phyloP scores from a whole-genome alignment of 1,140 invertebrate genomes.

The Plectrocnemia conspersa region DNA sequence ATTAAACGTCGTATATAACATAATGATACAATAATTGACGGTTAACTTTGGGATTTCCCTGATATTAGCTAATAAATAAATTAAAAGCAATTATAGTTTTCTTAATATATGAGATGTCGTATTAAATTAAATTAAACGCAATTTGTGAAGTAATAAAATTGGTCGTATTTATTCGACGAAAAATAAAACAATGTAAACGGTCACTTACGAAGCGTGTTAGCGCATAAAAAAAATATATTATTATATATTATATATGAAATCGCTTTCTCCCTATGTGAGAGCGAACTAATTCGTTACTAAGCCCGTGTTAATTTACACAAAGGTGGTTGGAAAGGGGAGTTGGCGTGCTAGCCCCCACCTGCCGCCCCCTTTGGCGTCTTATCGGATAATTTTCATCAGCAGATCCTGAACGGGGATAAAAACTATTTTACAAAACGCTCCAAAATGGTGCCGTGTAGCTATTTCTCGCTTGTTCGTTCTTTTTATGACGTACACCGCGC shows the following conservation, averaged over 20 bases:
- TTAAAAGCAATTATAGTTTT: too few relatives aligned
- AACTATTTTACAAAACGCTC: conserved; percentile 34
- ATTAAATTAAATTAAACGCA: too few relatives aligned
- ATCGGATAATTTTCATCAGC: conserved; percentile 33
- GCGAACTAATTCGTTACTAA: conserved; percentile 19
- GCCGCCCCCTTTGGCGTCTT: conserved; percentile 4
- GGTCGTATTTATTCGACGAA: too few relatives aligned
- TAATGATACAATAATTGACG: conserved; percentile 1
- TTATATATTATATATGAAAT: too few relatives aligned
- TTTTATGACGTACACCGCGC: conserved; percentile 4
- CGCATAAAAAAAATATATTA: too few relatives aligned
- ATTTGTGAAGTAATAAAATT: too few relatives aligned
- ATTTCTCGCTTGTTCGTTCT: conserved; percentile 25
- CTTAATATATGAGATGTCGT: too few relatives aligned
- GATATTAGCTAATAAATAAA: not conserved
- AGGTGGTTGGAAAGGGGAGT: not conserved
- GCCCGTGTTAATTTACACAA: conserved; percentile 19
- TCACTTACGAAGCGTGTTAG: too few relatives aligned
- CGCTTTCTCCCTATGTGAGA: conserved; percentile 7
- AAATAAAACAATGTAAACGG: too few relatives aligned
- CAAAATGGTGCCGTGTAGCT: conserved; percentile 33
- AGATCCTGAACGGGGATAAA: conserved; percentile 27
- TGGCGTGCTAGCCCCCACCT: conserved; percentile 3
- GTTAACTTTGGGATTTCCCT: not conserved
- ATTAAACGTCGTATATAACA: too few relatives aligned